These are phyloP conservation scores for Drepana arcuata DNA, from an alignment of 1,140 invertebrate genomes.

Conservation along the genomic window DNA sequence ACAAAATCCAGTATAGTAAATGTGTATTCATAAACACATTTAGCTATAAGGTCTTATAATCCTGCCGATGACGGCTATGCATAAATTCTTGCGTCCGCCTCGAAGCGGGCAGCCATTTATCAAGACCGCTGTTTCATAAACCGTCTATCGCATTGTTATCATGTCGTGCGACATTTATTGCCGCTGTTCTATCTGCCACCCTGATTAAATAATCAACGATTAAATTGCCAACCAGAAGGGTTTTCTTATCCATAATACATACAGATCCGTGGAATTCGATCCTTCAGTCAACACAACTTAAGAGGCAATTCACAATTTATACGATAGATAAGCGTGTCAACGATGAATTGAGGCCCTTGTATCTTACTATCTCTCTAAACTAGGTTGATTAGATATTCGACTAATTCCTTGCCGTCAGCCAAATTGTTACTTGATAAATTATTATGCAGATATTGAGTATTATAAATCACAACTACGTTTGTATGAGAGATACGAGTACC, in stretches of 20 bases:
- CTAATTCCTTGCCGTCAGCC: constrained; percentile 13
- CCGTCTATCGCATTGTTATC: constrained; percentile 51
- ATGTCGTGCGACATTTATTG: constrained; percentile 48
- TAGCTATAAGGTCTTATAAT: constrained; percentile 15
- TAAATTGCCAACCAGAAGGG: constrained; percentile 4
- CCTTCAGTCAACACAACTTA: constrained; percentile 8
- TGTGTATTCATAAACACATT: no score
- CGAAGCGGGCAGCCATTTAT: constrained; percentile 34
- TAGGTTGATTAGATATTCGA: constrained; percentile 13
- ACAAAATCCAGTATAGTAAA: no score
- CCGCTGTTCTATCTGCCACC: constrained; percentile 21
- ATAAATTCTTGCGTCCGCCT: constrained; percentile 31
- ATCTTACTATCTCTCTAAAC: constrained; percentile 14
- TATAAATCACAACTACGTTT: no score
- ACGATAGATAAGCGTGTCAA: constrained; percentile 16
- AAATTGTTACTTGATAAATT: constrained; percentile 14
- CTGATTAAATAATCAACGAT: constrained; percentile 39
- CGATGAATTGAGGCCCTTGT: constrained; percentile 11
- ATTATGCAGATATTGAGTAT: no score
- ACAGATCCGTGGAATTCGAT: constrained; percentile 6
- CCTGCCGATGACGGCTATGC: constrained; percentile 33
- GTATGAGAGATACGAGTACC: no score
- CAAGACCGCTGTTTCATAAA: constrained; percentile 36
- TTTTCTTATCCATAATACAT: constrained; percentile 20
- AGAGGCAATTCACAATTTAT: constrained; percentile 15